Evolutionary conservation across 2,888 invertebrate species (phyloP), one percentile per base, ranked within the genome.

Genomic region (Campoplex capitator): DNA sequence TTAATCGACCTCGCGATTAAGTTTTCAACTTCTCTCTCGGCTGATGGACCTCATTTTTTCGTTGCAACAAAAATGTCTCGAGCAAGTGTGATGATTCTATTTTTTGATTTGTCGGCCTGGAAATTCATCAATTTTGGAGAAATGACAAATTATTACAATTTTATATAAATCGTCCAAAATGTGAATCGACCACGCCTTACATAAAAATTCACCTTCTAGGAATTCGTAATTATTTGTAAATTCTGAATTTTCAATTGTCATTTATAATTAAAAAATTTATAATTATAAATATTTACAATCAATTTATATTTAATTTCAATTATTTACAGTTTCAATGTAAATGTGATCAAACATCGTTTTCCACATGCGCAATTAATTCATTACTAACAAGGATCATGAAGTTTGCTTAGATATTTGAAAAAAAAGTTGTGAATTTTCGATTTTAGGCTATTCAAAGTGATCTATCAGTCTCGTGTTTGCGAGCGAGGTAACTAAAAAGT

Each of bases 1-100:
- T 88, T 88, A 83, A 85, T 82, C 85, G 78, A 58, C 28, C 18
- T 83, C 62, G 70, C 73, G 75, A 83, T 74, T 88, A 77, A 28
- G 8, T 11, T 58, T 58, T 62, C 42, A 28, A 38, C 16, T 2
- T 13, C 28, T 32, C 13, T 54, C 13, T 23, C 11, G 3, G 48
- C 13, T 38, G 16, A 48, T 7, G 70, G 56, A n/a, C 8, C 38
- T 9, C 51, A 38, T 45, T 38, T 18, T 58, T 45, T 45, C 23
- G 13, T 18, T 56, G 51, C 18, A 28, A 54, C 73, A 32, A 73
- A 54, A 73, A 32, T 35, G 32, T 35, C 3, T 54, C 54, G 35
- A 58, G 28, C 8, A 38, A 38, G 6, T 38, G 38, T 3, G 6
- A 38, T 38, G 6, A 4, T 38, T 38, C 38, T 2, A 42, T 13